Evolutionary conservation across 2,113 vertebrate species (phyloP).

Genomic region (Corythornis cristatus): DNA sequence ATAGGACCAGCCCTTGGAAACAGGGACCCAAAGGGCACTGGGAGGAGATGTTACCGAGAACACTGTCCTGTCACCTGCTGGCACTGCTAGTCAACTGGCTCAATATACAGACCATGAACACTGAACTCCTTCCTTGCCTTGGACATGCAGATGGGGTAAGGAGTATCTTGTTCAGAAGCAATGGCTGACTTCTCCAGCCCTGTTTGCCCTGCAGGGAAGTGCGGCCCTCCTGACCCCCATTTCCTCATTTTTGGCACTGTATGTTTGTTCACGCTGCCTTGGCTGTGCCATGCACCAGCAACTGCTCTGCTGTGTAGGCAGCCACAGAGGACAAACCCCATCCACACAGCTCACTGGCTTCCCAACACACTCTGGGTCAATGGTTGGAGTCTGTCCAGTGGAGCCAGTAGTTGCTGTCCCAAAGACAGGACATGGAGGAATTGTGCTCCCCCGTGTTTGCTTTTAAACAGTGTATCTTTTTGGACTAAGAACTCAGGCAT

Average conservation of each 20-base stretch:
- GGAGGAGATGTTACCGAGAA: neutral
- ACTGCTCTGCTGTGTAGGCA: neutral
- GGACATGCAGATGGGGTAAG: neutral
- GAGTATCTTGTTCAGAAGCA: neutral
- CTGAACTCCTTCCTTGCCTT: neutral
- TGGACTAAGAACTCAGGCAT: neutral
- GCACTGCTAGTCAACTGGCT: neutral
- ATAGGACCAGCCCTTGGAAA: neutral
- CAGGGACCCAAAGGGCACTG: neutral
- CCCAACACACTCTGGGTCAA: neutral
- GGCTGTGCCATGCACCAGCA: neutral
- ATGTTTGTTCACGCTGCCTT: neutral
- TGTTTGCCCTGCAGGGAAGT: neutral
- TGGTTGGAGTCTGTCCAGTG: neutral
- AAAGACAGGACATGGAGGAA: neutral
- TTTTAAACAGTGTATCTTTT: neutral
- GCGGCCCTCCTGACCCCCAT: neutral
- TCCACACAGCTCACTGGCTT: fast-evolving
- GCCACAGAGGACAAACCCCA: neutral
- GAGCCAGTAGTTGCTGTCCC: neutral
- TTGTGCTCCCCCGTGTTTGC: neutral
- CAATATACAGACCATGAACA: neutral
- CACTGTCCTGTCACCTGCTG: neutral
- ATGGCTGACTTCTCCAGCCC: neutral
- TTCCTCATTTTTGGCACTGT: neutral